Percentiles rank a stretch among this genome's conserved stretches.
phyloP scores from a whole-genome alignment of 2,888 invertebrate genomes.

The Diloba caeruleocephala region DNA sequence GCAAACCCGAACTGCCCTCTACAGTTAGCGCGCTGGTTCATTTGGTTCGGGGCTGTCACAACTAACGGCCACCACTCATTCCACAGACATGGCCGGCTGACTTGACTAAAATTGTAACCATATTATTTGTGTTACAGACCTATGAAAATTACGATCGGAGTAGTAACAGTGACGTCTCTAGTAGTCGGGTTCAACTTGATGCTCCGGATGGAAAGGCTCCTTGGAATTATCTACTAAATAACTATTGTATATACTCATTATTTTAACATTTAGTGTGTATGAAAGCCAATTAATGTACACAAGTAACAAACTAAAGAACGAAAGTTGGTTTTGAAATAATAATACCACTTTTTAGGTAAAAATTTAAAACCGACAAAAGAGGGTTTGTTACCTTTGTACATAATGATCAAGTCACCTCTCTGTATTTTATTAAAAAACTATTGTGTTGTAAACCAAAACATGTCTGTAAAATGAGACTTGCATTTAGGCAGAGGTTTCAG shows the following conservation, averaged over 20 bases:
- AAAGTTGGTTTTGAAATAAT: constrained; percentile 9
- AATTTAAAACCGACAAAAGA: too few relatives aligned
- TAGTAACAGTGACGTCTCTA: constrained; percentile 77
- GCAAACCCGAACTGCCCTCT: too few relatives aligned
- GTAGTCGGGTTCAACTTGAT: constrained; percentile 75
- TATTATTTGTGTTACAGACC: constrained; percentile 64
- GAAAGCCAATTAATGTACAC: constrained; percentile 2
- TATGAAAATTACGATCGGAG: constrained; percentile 82
- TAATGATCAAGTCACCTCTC: constrained; percentile 24
- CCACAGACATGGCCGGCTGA: neutral
- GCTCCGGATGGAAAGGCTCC: constrained; percentile 68
- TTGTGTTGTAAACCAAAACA: constrained; percentile 23
- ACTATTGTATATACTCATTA: constrained; percentile 8
- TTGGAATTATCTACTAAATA: constrained; percentile 54
- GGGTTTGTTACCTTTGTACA: constrained; percentile 25
- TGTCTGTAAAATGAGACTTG: constrained; percentile 17
- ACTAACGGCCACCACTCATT: neutral
- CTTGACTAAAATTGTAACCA: too few relatives aligned
- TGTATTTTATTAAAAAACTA: constrained; percentile 15
- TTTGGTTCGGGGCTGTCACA: too few relatives aligned
- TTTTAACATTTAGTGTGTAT: neutral
- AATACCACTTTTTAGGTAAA: neutral
- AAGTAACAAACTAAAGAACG: constrained; percentile 15
- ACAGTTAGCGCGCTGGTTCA: too few relatives aligned
- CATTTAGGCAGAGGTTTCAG: constrained; percentile 14